Evolutionary conservation across 2,113 vertebrate genomes (phyloP).

Genomic region (Azemiops feae): DNA sequence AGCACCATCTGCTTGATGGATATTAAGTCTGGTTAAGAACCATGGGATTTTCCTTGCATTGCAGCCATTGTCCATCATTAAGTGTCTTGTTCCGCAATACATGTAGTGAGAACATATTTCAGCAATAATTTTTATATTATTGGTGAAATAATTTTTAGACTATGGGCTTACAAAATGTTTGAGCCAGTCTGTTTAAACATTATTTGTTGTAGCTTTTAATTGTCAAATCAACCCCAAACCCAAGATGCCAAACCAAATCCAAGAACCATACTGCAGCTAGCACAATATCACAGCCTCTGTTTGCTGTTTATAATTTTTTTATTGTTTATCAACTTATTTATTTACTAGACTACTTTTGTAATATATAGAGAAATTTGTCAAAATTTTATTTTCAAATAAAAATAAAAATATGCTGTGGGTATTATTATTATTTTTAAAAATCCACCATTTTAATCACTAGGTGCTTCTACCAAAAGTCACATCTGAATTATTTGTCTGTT

Average conservation of each 20-base stretch:
- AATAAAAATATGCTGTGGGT: not conserved
- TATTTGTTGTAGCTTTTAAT: not conserved
- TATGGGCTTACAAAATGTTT: not conserved
- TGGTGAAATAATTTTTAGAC: not conserved
- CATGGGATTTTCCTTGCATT: not conserved
- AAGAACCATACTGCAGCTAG: not conserved
- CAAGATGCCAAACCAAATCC: not conserved
- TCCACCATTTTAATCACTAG: not conserved
- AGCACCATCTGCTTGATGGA: not conserved
- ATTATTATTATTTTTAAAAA: not conserved
- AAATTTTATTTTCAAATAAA: not conserved
- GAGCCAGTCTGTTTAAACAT: not conserved
- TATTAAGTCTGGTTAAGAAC: not conserved
- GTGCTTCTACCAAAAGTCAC: not conserved
- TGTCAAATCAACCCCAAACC: not conserved
- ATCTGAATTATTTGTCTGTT: not conserved
- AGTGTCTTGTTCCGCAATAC: not conserved
- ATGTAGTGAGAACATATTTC: not conserved
- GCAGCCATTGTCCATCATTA: not conserved
- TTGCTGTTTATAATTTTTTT: not conserved
- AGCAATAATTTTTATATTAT: not conserved
- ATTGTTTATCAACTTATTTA: not conserved
- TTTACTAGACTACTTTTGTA: not conserved
- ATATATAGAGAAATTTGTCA: not conserved
- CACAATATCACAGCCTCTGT: not conserved